These are phyloP conservation scores for Colinus virginianus DNA, from an alignment of 2,113 vertebrate genomes.

Conservation along the genomic window DNA sequence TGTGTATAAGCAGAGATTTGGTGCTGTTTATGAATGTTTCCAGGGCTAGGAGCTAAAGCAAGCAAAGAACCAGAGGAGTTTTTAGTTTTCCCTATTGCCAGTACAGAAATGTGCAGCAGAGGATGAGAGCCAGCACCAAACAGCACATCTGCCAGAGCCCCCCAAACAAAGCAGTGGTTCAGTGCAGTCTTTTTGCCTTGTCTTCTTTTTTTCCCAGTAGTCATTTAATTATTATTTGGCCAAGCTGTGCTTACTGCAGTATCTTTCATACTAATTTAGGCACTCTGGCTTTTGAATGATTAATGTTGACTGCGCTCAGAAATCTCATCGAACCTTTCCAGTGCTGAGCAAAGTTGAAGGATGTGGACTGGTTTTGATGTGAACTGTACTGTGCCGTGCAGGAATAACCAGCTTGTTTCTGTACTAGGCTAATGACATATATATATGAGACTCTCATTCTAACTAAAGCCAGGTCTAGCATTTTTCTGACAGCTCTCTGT, in stretches of 20 bases:
- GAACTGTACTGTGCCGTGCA: neutral
- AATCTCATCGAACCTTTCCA: neutral
- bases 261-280: conserved; percentile 24
- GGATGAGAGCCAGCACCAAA: neutral
- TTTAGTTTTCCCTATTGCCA: neutral
- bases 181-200: neutral
- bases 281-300: conserved; percentile 39
- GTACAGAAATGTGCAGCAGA: neutral
- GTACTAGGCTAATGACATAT: neutral
- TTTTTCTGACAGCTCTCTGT: neutral
- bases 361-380: neutral
- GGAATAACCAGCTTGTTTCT: neutral
- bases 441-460: neutral
- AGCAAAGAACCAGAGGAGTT: neutral
- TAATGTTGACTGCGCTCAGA: conserved; percentile 19
- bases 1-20: neutral
- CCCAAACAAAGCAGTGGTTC: neutral
- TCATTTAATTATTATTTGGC: conserved; percentile 59
- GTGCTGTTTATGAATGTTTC: neutral
- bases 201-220: neutral
- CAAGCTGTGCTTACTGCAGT: neutral
- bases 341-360: neutral
- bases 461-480: neutral
- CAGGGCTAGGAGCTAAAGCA: neutral
- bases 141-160: neutral